A percentile compares a stretch with the other conserved stretches of the same genome.
These are phyloP conservation scores for Epinotia bilunana DNA, from an alignment of 2,888 invertebrate species.

Conservation along the genomic window DNA sequence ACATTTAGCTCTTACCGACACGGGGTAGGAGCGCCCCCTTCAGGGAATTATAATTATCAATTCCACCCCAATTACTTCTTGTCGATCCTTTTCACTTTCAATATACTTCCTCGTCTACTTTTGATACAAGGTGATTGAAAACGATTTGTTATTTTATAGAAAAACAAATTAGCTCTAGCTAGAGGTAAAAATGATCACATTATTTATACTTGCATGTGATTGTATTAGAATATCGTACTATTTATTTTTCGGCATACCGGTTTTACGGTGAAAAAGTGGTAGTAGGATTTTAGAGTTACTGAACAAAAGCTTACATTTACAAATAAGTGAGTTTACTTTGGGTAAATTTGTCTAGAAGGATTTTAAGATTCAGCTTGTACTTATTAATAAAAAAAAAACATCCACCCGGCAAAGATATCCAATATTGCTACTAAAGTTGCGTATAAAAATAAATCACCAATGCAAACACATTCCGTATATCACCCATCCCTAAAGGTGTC, in stretches of 20 bases:
- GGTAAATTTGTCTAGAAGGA: neutral
- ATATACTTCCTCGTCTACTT: conserved; percentile 48
- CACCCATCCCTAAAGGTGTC: conserved; percentile 35
- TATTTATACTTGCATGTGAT: too few species aligned
- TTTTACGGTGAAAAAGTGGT: neutral
- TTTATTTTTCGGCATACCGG: too few species aligned
- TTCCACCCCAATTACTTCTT: conserved; percentile 61
- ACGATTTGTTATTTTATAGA: neutral
- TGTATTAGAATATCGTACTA: too few species aligned
- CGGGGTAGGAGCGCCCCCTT: conserved; percentile 56
- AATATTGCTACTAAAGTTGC: neutral
- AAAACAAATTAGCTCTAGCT: too few species aligned
- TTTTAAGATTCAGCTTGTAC: neutral
- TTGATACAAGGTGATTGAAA: conserved; percentile 23
- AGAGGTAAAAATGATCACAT: too few species aligned
- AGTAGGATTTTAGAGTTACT: neutral
- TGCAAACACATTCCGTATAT: neutral
- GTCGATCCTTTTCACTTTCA: conserved; percentile 54
- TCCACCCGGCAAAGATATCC: neutral
- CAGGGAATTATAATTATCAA: conserved; percentile 64
- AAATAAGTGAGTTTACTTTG: neutral
- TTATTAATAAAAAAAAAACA: neutral
- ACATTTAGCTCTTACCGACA: conserved; percentile 57
- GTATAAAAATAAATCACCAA: neutral
- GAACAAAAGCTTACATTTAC: neutral